A percentile compares a stretch with the other conserved stretches of the same genome.
Conservation (phyloP, 2,888 invertebrate genomes). For the Philhelius pedissequus region DNA sequence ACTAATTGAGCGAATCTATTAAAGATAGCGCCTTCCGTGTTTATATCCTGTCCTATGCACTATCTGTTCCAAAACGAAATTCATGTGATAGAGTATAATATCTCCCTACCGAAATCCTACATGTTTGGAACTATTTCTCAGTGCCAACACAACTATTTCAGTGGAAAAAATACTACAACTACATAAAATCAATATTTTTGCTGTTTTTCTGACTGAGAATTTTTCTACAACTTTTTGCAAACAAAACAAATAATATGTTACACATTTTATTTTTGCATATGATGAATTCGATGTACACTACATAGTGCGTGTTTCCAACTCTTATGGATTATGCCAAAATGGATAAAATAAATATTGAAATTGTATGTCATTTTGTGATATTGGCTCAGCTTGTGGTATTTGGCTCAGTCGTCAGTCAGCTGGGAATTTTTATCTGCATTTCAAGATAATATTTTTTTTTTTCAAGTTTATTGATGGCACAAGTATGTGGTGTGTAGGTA, state of each 20-base stretch:
- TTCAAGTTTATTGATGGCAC: neutral
- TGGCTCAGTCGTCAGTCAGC: neutral
- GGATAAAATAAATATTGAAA: neutral
- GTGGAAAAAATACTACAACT: too few relatives aligned
- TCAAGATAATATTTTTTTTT: neutral
- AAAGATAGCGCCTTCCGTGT: too few relatives aligned
- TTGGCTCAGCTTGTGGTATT: too few relatives aligned
- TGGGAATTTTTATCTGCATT: neutral
- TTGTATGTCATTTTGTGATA: neutral
- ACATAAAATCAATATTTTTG: too few relatives aligned
- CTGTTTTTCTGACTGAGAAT: too few relatives aligned
- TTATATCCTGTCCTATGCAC: too few relatives aligned
- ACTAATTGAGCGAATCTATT: too few relatives aligned
- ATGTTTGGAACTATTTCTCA: too few relatives aligned
- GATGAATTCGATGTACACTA: neutral
- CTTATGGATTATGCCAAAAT: neutral
- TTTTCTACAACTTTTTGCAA: neutral
- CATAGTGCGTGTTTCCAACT: neutral
- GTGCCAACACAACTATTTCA: too few relatives aligned
- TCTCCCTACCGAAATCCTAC: too few relatives aligned
- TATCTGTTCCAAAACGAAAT: too few relatives aligned
- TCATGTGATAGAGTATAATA: too few relatives aligned
- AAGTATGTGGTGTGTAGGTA: neutral
- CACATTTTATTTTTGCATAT: neutral
- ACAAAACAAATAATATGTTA: neutral